Conservation (phyloP, 2,888 invertebrate genomes). For the Stictocephala bisonia region DNA sequence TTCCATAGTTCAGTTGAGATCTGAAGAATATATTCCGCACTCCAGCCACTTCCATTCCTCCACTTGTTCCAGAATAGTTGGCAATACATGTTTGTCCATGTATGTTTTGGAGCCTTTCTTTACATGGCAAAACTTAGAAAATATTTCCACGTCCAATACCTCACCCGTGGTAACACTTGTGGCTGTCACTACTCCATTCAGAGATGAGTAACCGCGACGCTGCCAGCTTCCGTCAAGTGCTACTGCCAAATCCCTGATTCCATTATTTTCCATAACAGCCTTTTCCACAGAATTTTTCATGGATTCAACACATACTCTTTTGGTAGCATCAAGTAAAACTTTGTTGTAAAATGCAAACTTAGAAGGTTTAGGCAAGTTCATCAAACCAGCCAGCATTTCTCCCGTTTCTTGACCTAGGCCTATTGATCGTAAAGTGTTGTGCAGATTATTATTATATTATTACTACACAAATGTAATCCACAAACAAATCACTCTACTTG, state of each 20-base stretch:
- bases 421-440: slow-evolving; percentile 28
- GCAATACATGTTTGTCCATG: too few species aligned
- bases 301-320: slow-evolving; percentile 21
- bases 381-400: too few species aligned
- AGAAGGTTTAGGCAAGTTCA: slow-evolving; percentile 30
- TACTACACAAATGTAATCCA: too few species aligned
- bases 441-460: too few species aligned
- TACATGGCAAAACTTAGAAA: neutral
- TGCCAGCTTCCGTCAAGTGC: slow-evolving; percentile 45
- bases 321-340: neutral
- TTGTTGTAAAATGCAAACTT: slow-evolving; percentile 38
- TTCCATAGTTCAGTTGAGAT: too few species aligned
- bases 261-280: slow-evolving; percentile 34
- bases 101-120: too few species aligned
- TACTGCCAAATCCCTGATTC: slow-evolving; percentile 30
- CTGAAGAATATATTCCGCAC: too few species aligned
- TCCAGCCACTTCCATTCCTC: too few species aligned
- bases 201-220: slow-evolving; percentile 34
- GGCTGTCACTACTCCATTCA: slow-evolving; percentile 39
- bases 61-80: too few species aligned
- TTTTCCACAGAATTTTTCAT: slow-evolving; percentile 39
- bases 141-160: slow-evolving; percentile 2
- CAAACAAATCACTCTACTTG: too few species aligned
- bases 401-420: slow-evolving; percentile 37
- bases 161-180: slow-evolving; percentile 15